A percentile compares a stretch with the other conserved stretches of the same genome.
Evolutionary conservation across 2,797 vertebrate genomes (phyloP).

Genomic region (Sparidentex hasta): DNA sequence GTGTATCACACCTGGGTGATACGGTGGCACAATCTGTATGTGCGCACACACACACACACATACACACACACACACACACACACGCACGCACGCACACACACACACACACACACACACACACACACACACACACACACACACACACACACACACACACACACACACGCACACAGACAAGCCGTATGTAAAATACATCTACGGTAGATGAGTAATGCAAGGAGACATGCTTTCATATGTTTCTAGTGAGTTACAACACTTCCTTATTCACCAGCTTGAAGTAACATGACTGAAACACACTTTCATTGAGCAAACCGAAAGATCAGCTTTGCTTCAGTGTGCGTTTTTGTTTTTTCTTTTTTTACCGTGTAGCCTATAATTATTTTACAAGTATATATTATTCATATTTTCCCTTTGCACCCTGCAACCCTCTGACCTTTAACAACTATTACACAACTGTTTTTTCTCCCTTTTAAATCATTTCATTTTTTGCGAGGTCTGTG

Average conservation of each 20-base stretch:
- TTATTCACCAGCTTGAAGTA: too few species aligned
- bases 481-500: background rate
- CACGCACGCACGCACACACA: background rate
- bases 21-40: conserved; percentile 26
- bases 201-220: background rate
- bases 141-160: background rate
- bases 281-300: background rate
- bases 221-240: background rate
- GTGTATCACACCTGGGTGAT: conserved; percentile 50
- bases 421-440: background rate
- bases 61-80: conserved; percentile 17
- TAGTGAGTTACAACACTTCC: background rate
- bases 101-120: background rate
- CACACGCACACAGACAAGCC: conserved; percentile 17
- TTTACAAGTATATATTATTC: background rate
- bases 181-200: background rate
- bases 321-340: background rate
- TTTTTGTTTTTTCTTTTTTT: background rate
- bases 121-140: background rate
- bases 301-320: background rate
- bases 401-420: background rate
- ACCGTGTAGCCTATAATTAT: background rate
- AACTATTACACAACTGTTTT: background rate
- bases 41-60: background rate
- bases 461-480: background rate